Conservation (phyloP, 2,888 invertebrate genomes). For the Andrena bicolor region DNA sequence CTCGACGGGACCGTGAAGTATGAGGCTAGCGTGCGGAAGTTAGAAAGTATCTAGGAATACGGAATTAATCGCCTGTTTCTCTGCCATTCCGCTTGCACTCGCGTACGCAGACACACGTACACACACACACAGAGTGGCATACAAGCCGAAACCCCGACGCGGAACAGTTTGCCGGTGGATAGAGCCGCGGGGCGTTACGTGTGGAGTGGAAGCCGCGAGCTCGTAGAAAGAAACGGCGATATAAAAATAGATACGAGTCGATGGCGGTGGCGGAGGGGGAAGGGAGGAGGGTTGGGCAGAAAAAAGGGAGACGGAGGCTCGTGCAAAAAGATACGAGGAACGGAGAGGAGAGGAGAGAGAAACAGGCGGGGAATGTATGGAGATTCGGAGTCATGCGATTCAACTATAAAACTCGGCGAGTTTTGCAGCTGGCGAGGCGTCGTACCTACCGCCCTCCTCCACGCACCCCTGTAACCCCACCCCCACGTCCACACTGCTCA, state of each 20-base stretch:
- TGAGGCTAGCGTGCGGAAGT: slow-evolving; percentile 76
- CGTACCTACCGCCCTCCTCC: slow-evolving; percentile 73
- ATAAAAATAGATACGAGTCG: slow-evolving; percentile 81
- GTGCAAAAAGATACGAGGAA: slow-evolving; percentile 63
- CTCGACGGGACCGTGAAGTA: slow-evolving; percentile 74
- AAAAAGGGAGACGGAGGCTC: slow-evolving; percentile 47
- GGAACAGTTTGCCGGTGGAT: slow-evolving; percentile 35
- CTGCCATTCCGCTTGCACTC: slow-evolving; percentile 34
- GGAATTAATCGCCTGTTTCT: slow-evolving; percentile 80
- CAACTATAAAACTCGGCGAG: slow-evolving; percentile 85
- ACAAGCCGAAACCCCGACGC: not conserved
- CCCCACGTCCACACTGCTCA: slow-evolving; percentile 65
- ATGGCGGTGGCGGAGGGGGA: slow-evolving; percentile 46
- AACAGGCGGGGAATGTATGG: slow-evolving; percentile 80
- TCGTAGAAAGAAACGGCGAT: slow-evolving; percentile 77
- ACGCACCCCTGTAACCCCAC: slow-evolving; percentile 29
- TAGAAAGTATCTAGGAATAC: slow-evolving; percentile 80
- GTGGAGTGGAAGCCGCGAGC: slow-evolving; percentile 59
- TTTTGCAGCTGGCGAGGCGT: slow-evolving; percentile 84
- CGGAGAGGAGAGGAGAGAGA: slow-evolving; percentile 41
- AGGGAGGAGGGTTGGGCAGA: slow-evolving; percentile 56
- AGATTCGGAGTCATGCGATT: slow-evolving; percentile 84
- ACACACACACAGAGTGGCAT: not conserved
- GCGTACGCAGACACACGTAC: not conserved
- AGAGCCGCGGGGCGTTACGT: slow-evolving; percentile 58